These are phyloP conservation scores for Porphyrio hochstetteri DNA, from an alignment of 2,113 vertebrate species.

Conservation along the genomic window DNA sequence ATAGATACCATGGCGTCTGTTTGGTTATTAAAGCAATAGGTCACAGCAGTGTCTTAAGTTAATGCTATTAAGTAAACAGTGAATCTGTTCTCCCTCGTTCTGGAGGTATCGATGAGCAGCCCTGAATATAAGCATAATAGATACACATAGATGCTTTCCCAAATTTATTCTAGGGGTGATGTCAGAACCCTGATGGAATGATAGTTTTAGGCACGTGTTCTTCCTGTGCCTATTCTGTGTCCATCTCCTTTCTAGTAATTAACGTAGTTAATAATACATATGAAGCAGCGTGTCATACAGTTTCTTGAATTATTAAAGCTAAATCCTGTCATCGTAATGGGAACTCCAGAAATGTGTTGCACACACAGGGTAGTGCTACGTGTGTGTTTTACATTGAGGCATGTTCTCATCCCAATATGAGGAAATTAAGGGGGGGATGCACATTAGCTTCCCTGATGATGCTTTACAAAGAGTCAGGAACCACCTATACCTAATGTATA, in stretches of 20 bases:
- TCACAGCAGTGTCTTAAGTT: background rate
- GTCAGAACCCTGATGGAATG: background rate
- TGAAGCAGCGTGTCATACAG: background rate
- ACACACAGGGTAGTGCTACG: accelerated
- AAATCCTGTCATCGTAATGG: accelerated
- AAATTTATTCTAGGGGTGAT: background rate
- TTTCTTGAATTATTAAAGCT: constrained; percentile 7
- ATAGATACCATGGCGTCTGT: background rate
- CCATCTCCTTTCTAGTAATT: background rate
- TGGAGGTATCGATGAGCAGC: background rate
- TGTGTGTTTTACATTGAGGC: background rate
- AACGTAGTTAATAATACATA: constrained; percentile 8
- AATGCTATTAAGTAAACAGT: background rate
- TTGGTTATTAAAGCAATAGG: background rate
- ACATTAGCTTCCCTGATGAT: accelerated
- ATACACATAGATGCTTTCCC: background rate
- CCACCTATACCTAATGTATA: background rate
- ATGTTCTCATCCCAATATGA: background rate
- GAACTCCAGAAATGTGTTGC: background rate
- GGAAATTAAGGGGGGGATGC: background rate
- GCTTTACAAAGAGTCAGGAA: background rate
- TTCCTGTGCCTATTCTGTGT: background rate
- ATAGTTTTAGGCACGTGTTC: background rate
- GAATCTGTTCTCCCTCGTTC: background rate
- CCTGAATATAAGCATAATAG: background rate